Conservation (phyloP, 2,113 vertebrate species). For the Channa argus region DNA sequence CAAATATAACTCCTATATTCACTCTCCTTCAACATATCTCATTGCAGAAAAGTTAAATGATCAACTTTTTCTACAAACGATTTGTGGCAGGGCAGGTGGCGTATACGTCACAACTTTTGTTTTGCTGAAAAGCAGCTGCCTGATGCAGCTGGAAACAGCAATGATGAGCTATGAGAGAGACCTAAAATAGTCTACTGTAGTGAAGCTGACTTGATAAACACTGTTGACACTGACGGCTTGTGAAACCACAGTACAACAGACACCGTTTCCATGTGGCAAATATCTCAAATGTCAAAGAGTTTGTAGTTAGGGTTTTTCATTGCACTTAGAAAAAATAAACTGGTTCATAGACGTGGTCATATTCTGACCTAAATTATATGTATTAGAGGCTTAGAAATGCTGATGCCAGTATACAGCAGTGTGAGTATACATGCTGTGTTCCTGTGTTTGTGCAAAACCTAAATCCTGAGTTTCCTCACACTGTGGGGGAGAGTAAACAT, state of each 20-base stretch:
- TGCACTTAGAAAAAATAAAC: too few relatives aligned
- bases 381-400: conserved; percentile 23
- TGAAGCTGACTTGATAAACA: neutral
- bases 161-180: neutral
- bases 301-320: too few relatives aligned
- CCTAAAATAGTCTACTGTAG: neutral
- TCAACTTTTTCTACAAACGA: neutral
- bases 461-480: conserved; percentile 67
- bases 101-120: neutral
- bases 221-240: neutral
- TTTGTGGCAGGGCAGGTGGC: neutral
- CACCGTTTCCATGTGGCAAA: neutral
- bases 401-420: conserved; percentile 33
- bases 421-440: conserved; percentile 54
- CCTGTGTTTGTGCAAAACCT: conserved; percentile 70
- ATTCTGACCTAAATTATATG: neutral
- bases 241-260: neutral
- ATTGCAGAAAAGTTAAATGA: neutral
- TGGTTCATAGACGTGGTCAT: neutral
- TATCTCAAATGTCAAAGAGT: neutral
- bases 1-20: neutral
- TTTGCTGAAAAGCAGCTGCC: conserved; percentile 11
- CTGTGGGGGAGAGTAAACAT: conserved; percentile 69
- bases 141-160: neutral
- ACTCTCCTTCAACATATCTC: neutral